Evolutionary conservation across 2,888 invertebrate genomes (phyloP), one percentile per base, ranked within the genome.

Genomic region (Ophion slaviceki): DNA sequence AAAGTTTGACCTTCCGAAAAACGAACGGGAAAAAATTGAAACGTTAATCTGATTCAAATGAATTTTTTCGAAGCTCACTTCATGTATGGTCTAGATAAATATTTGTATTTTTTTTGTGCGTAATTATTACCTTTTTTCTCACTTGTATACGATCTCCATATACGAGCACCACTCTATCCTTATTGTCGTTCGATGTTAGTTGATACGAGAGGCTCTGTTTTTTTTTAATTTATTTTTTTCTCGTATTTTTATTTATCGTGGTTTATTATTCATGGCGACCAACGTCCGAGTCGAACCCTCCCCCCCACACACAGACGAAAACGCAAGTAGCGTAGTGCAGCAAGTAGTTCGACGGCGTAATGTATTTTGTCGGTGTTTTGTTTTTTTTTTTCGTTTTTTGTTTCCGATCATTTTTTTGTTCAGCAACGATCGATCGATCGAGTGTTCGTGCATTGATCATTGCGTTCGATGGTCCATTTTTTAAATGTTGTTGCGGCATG

Each of bases 111-210:
- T 66, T 75, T 80, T 61, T 83, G 85, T 83, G 86, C 86, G 78
- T 83, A 77, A 47, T 66, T 57, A 76, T 94, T 95, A 95, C 95
- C 94, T 94, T 94, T 91, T 93, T 93, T 90, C 94, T 94, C 89
- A 94, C 94, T 94, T 94, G 94, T 91, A 95, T 94, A 94, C 95
- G 95, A 93, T 95, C 95, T 92, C 94, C 94, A 92, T 94, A 95
- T 90, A 95, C 94, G 92, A 94, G 94, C 93, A 95, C 94, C 93
- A 95, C 94, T 92, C 94, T 94, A 92, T 94, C 94, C 94, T 93
- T 94, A 93, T 93, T 94, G 91, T 94, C 94, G 92, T 93, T 94
- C 89, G 93, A 92, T 82, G 94, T 94, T 88, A 94, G 94, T 90
- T 94, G 94, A 93, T 94, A 94, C 88, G 94, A 94, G 91, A 94